Evolutionary conservation across 1,140 invertebrate genomes (phyloP).

Genomic region (Apocrypta bakeri): DNA sequence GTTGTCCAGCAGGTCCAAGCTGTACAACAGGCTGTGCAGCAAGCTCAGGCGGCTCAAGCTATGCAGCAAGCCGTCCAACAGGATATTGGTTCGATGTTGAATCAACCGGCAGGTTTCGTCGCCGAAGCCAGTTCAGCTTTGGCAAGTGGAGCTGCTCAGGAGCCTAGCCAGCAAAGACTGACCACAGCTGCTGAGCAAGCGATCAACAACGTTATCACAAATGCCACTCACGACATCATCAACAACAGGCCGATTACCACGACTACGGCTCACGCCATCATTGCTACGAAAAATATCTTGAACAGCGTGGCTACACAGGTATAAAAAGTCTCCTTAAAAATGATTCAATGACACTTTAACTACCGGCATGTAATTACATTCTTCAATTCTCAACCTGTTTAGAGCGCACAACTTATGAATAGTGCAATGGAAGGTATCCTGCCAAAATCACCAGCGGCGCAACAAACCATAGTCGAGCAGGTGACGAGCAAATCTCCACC

Average conservation of each 20-base stretch:
- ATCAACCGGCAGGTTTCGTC: slow-evolving; percentile 69
- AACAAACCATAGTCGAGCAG: slow-evolving; percentile 68
- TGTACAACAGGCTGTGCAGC: slow-evolving; percentile 78
- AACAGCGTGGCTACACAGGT: slow-evolving; percentile 69
- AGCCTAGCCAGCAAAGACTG: slow-evolving; percentile 69
- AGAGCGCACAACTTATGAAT: slow-evolving; percentile 72
- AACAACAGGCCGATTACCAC: slow-evolving; percentile 70
- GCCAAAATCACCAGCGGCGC: slow-evolving; percentile 67
- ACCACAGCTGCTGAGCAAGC: slow-evolving; percentile 71
- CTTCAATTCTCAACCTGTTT: too few species aligned
- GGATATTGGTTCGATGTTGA: slow-evolving; percentile 71
- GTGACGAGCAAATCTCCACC: slow-evolving; percentile 67
- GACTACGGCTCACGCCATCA: slow-evolving; percentile 71
- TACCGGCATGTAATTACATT: too few species aligned
- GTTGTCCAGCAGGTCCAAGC: slow-evolving; percentile 77
- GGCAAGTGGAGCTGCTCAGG: slow-evolving; percentile 69
- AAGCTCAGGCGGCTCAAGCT: slow-evolving; percentile 72
- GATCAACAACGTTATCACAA: slow-evolving; percentile 70
- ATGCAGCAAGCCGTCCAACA: slow-evolving; percentile 73
- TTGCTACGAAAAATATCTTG: slow-evolving; percentile 72
- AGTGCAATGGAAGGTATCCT: slow-evolving; percentile 70
- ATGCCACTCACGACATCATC: slow-evolving; percentile 72
- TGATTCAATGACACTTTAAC: too few species aligned
- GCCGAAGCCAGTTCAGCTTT: slow-evolving; percentile 70
- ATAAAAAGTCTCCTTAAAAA: too few species aligned